A percentile compares a stretch with the other conserved stretches of the same genome.
phyloP scores from a whole-genome alignment of 2,888 invertebrate genomes.

The Hoplodrina ambigua region DNA sequence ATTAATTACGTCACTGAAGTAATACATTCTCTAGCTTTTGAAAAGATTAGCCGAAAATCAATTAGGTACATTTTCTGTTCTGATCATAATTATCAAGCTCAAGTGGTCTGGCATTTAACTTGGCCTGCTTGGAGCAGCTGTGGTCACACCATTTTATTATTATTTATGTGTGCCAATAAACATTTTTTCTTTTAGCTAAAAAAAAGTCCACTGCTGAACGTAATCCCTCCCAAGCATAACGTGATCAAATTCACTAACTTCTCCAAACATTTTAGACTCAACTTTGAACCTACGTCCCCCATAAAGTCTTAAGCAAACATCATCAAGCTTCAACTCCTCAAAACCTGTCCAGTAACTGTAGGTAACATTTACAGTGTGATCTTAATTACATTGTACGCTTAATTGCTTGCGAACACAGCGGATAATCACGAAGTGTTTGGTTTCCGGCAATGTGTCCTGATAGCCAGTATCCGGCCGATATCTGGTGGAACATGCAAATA shows the following conservation, averaged over 20 bases:
- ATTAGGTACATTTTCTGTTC: too few species aligned
- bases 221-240: not conserved
- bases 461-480: conserved; percentile 57
- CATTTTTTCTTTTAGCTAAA: not conserved
- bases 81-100: not conserved
- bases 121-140: too few species aligned
- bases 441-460: conserved; percentile 60
- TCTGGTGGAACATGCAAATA: conserved; percentile 36
- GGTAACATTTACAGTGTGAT: conserved; percentile 23
- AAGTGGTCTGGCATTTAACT: too few species aligned
- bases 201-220: not conserved
- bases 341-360: conserved; percentile 15
- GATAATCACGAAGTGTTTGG: conserved; percentile 52
- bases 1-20: not conserved
- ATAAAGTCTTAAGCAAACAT: not conserved
- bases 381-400: conserved; percentile 42
- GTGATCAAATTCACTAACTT: not conserved
- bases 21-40: not conserved
- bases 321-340: not conserved
- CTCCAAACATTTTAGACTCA: not conserved
- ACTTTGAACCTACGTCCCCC: not conserved
- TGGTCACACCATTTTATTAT: too few species aligned
- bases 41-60: too few species aligned
- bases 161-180: too few species aligned
- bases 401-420: conserved; percentile 37